phyloP scores from a whole-genome alignment of 2,113 vertebrate species.

The Mungos mungo region DNA sequence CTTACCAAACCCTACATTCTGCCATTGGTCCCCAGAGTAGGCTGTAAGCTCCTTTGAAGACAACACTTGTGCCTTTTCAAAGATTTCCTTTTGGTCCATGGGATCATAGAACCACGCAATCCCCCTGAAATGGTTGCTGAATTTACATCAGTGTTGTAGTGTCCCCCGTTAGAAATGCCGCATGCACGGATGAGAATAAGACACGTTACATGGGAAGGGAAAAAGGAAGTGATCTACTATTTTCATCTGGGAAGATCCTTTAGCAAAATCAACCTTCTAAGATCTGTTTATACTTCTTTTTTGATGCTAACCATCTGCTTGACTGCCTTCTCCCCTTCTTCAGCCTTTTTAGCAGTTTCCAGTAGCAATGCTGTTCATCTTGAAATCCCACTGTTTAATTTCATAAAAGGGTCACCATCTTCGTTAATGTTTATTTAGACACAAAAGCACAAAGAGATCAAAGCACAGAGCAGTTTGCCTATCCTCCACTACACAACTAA shows the following conservation, averaged over 20 bases:
- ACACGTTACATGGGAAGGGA: not conserved
- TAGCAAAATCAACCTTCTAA: conserved; percentile 21
- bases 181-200: not conserved
- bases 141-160: not conserved
- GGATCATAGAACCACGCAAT: not conserved
- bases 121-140: not conserved
- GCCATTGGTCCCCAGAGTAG: not conserved
- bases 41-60: not conserved
- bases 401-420: conserved; percentile 5
- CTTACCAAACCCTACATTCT: not conserved
- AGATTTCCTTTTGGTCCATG: not conserved
- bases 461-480: not conserved
- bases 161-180: not conserved
- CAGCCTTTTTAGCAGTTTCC: not conserved
- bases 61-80: not conserved
- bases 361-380: not conserved
- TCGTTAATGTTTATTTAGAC: conserved; percentile 46
- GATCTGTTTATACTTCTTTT: not conserved
- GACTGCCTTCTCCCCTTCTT: not conserved
- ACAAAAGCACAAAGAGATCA: not conserved
- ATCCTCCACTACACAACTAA: not conserved
- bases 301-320: not conserved
- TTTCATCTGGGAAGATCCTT: conserved; percentile 33
- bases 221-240: not conserved
- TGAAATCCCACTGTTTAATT: conserved; percentile 12